Evolutionary conservation across 92 coral and sea anemone genomes (phyloP).

Genomic region (Isaurus tuberculatus): DNA sequence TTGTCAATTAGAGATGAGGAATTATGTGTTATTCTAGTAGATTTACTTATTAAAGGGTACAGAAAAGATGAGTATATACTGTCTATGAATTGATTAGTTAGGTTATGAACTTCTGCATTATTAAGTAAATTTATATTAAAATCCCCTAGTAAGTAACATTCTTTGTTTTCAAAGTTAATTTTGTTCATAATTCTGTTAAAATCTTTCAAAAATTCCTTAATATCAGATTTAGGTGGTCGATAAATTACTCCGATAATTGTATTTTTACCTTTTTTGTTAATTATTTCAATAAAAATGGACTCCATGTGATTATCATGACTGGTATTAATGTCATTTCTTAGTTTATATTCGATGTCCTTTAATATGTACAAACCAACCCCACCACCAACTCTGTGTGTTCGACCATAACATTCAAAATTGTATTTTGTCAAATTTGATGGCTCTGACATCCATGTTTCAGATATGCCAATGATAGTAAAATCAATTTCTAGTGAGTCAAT

Average conservation of each 20-base stretch:
- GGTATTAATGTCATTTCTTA: slow-evolving; percentile 13
- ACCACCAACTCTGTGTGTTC: slow-evolving; percentile 11
- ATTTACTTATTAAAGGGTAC: slow-evolving; percentile 27
- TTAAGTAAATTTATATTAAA: slow-evolving; percentile 26
- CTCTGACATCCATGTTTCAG: slow-evolving; percentile 17
- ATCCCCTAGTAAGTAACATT: slow-evolving; percentile 6
- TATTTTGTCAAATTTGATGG: slow-evolving; percentile 23
- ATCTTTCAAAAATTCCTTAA: slow-evolving; percentile 42
- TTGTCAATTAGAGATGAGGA: slow-evolving; percentile 24
- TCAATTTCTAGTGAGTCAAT: slow-evolving; percentile 33
- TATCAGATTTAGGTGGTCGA: slow-evolving; percentile 27
- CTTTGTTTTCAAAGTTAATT: slow-evolving; percentile 16
- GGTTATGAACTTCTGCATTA: slow-evolving; percentile 7
- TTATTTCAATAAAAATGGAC: slow-evolving; percentile 33
- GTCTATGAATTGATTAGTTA: slow-evolving; percentile 28
- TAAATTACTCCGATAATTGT: slow-evolving; percentile 44
- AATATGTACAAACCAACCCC: slow-evolving; percentile 21
- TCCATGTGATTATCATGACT: slow-evolving; percentile 25
- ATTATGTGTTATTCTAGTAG: slow-evolving; percentile 24
- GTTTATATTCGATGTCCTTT: slow-evolving; percentile 14
- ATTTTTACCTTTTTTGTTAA: slow-evolving; percentile 31
- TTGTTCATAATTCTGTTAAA: slow-evolving; percentile 20
- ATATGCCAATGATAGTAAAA: background rate
- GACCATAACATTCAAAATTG: slow-evolving; percentile 21
- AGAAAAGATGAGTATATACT: slow-evolving; percentile 20